Evolutionary conservation across 1,140 invertebrate species (phyloP).

Genomic region (Dufourea novaeangliae): DNA sequence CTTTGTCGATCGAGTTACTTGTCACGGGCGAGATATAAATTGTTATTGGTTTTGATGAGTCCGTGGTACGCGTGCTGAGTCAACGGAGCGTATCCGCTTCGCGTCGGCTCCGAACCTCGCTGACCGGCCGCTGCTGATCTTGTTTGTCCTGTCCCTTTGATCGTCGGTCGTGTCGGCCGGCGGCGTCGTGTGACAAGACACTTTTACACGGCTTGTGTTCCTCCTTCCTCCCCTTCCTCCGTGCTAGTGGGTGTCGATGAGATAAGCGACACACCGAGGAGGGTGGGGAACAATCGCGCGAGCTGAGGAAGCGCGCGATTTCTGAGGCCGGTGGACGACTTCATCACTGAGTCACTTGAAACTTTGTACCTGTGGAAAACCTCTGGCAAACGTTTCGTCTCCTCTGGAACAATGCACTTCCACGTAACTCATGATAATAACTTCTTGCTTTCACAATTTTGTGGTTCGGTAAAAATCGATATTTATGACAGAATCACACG

Average conservation of each 20-base stretch:
- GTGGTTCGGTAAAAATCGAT: no score
- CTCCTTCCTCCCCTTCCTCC: no score
- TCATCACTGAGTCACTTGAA: neutral
- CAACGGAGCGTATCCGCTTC: conserved; percentile 30
- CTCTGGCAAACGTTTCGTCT: no score
- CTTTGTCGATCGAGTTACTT: conserved; percentile 28
- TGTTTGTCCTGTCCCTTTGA: conserved; percentile 49
- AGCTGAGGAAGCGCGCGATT: conserved; percentile 17
- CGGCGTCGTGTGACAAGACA: conserved; percentile 37
- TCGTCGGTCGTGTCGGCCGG: no score
- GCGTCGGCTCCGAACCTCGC: conserved; percentile 22
- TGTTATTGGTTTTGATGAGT: conserved; percentile 38
- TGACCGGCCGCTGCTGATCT: conserved; percentile 39
- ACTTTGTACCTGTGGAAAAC: neutral
- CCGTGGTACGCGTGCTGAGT: conserved; percentile 28
- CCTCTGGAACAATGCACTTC: neutral
- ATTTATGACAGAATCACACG: no score
- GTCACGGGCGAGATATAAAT: conserved; percentile 31
- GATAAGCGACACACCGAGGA: no score
- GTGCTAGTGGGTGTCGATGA: conserved; percentile 37
- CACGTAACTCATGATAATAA: neutral
- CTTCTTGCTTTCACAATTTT: neutral
- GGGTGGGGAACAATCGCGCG: conserved; percentile 9
- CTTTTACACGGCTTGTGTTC: conserved; percentile 26
- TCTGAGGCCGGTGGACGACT: neutral